phyloP scores from a whole-genome alignment of 2,888 invertebrate species.

The Himalopsyche anomala region DNA sequence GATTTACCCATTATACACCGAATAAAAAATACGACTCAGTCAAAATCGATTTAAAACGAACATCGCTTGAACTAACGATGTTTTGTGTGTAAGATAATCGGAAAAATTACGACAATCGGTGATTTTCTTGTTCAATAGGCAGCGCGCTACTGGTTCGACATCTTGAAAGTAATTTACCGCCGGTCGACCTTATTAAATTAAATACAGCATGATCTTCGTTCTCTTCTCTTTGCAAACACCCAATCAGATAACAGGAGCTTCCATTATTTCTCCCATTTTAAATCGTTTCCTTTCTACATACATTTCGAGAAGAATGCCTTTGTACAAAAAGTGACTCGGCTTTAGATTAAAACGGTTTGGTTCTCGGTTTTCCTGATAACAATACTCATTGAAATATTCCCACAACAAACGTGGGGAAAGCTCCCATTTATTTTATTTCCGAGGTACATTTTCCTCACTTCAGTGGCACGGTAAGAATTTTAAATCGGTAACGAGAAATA shows the following conservation, averaged over 20 bases:
- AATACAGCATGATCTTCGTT: conserved; percentile 13
- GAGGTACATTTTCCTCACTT: background rate
- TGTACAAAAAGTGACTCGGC: conserved; percentile 30
- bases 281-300: conserved; percentile 23
- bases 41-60: too few species aligned
- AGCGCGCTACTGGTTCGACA: background rate
- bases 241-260: conserved; percentile 9
- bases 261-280: background rate
- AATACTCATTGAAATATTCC: conserved; percentile 30
- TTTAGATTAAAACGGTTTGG: conserved; percentile 20
- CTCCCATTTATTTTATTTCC: conserved; percentile 11
- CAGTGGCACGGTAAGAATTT: background rate
- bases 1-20: too few species aligned
- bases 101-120: too few species aligned
- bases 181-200: conserved; percentile 16
- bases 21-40: too few species aligned
- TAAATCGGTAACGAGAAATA: background rate
- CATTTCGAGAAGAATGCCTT: conserved; percentile 16
- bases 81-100: too few species aligned
- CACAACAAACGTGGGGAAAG: conserved; percentile 1
- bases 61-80: too few species aligned
- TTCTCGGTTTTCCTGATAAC: conserved; percentile 20
- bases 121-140: too few species aligned
- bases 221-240: background rate
- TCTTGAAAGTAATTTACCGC: conserved; percentile 20